A percentile compares a stretch with the other conserved stretches of the same genome.
Evolutionary conservation across 2,888 invertebrate genomes (phyloP).

Genomic region (Neoscelio sp.): DNA sequence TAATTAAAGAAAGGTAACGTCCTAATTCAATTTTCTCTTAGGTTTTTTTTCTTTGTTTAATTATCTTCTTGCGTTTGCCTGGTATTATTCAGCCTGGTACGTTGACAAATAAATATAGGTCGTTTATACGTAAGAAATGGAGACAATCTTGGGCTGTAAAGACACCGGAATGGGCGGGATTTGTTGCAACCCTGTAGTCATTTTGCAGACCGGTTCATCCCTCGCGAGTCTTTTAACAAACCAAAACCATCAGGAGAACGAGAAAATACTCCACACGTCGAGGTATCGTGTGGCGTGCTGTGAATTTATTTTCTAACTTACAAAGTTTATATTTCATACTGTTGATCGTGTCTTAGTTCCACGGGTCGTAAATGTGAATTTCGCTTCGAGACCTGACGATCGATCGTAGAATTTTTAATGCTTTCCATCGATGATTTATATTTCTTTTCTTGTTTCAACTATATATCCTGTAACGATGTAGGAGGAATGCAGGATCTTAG

Average conservation of each 20-base stretch:
- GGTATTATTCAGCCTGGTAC: neutral
- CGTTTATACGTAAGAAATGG: neutral
- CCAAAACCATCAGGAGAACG: constrained; percentile 65
- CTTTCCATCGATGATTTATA: no score
- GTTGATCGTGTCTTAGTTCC: constrained; percentile 70
- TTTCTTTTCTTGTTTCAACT: no score
- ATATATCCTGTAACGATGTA: no score
- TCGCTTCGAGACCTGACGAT: constrained; percentile 25
- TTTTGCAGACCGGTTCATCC: constrained; percentile 38
- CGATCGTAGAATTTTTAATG: constrained; percentile 18
- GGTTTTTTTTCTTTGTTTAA: neutral
- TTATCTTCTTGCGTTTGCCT: neutral
- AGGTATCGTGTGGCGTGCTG: constrained; percentile 67
- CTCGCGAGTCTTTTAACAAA: constrained; percentile 70
- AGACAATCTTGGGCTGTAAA: neutral
- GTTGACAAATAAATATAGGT: neutral
- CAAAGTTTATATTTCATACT: constrained; percentile 72
- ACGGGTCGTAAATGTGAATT: constrained; percentile 49
- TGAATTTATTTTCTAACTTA: constrained; percentile 69
- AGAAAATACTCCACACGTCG: constrained; percentile 63
- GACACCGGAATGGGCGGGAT: constrained; percentile 58
- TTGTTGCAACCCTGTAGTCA: constrained; percentile 62
- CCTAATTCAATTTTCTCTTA: constrained; percentile 3
- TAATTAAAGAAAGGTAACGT: neutral
- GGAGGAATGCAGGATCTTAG: no score